A percentile compares a stretch with the other conserved stretches of the same genome.
Evolutionary conservation across 2,888 invertebrate genomes (phyloP).

Genomic region (Dexiosoma caninum): DNA sequence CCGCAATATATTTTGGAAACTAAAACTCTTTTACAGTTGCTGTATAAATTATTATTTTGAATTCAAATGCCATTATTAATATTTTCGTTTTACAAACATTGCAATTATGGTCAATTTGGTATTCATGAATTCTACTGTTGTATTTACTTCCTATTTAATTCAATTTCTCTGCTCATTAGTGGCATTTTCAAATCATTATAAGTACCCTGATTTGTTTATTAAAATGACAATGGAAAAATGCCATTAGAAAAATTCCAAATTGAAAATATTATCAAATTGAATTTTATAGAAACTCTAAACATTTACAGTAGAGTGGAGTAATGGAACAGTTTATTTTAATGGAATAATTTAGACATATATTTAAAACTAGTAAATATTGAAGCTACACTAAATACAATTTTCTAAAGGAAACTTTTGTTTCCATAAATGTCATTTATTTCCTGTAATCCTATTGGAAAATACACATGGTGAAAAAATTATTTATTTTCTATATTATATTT

Average conservation of each 20-base stretch:
- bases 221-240: conserved; percentile 29
- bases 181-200: conserved; percentile 19
- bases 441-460: too few species aligned
- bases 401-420: too few species aligned
- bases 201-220: conserved; percentile 23
- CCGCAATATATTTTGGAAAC: neutral
- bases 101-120: conserved; percentile 17
- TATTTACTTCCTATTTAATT: conserved; percentile 32
- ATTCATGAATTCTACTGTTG: neutral
- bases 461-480: too few species aligned
- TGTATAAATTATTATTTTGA: neutral
- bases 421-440: too few species aligned
- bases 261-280: neutral
- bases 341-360: too few species aligned
- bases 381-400: too few species aligned
- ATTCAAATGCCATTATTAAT: neutral
- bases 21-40: neutral
- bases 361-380: too few species aligned
- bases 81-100: neutral
- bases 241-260: neutral
- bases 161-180: conserved; percentile 11
- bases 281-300: neutral
- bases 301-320: neutral
- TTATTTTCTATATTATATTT: too few species aligned
- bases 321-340: too few species aligned